These are phyloP conservation scores for Falco novaeseelandiae DNA, from an alignment of 2,797 vertebrate species.

Conservation along the genomic window DNA sequence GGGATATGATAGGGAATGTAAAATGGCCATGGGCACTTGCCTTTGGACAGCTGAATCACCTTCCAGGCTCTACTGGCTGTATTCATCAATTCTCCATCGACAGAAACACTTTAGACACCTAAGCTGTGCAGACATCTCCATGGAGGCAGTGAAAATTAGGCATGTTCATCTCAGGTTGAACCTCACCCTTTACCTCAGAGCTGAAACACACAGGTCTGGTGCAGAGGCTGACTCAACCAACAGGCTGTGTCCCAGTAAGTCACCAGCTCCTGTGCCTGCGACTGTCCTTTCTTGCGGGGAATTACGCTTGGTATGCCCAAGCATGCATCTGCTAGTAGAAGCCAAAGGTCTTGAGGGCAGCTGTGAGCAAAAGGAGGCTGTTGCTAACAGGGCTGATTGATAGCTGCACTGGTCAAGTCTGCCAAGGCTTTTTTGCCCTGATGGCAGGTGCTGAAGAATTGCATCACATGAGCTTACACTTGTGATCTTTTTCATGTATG, in stretches of 20 bases:
- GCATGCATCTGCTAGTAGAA: background rate
- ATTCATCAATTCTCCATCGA: background rate
- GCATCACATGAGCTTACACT: background rate
- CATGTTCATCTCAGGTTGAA: background rate
- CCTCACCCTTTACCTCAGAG: background rate
- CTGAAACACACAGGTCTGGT: background rate
- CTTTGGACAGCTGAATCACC: background rate
- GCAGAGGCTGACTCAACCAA: background rate
- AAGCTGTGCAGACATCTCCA: background rate
- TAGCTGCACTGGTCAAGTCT: background rate
- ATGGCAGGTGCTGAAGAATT: background rate
- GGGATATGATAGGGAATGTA: background rate
- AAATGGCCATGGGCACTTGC: background rate
- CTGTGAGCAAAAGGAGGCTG: background rate
- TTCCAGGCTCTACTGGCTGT: background rate
- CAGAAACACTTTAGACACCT: background rate
- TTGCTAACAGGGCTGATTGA: background rate
- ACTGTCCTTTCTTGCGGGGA: background rate
- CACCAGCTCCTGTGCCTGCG: background rate
- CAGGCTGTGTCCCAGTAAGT: background rate
- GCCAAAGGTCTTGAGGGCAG: background rate
- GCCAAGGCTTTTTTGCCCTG: background rate
- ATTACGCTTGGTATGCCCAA: accelerated
- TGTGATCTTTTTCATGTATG: background rate
- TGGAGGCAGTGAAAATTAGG: accelerated